These are phyloP conservation scores for Clamator glandarius DNA, from an alignment of 2,797 vertebrate genomes.

Conservation along the genomic window DNA sequence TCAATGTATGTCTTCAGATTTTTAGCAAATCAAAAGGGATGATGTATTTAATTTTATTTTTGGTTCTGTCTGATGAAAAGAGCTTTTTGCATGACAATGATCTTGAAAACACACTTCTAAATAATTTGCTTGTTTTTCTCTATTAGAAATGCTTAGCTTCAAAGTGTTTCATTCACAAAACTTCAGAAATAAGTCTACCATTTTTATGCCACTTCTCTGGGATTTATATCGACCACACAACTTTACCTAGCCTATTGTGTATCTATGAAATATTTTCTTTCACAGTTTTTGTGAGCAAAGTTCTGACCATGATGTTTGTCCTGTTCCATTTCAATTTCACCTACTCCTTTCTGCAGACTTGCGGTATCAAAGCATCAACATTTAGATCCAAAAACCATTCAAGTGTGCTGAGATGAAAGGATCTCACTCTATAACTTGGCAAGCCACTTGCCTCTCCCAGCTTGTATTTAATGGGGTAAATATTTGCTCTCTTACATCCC, in stretches of 20 bases:
- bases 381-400: neutral
- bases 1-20: neutral
- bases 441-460: neutral
- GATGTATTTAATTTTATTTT: neutral
- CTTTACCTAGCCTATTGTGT: neutral
- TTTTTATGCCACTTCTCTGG: neutral
- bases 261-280: neutral
- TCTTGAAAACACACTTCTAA: neutral
- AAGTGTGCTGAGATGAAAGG: conserved; percentile 15
- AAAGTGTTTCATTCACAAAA: neutral
- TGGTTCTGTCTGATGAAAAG: neutral
- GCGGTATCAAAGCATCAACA: neutral
- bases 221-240: neutral
- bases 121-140: neutral
- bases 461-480: conserved; percentile 9
- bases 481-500: conserved; percentile 25
- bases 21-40: neutral
- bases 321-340: conserved; percentile 4
- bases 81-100: neutral
- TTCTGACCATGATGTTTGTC: neutral
- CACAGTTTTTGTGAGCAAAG: neutral
- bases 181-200: neutral
- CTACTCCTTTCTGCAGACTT: neutral
- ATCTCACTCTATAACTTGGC: neutral
- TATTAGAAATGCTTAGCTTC: neutral